phyloP scores from a whole-genome alignment of 2,797 vertebrate species.

The Paedocypris micromegethes region DNA sequence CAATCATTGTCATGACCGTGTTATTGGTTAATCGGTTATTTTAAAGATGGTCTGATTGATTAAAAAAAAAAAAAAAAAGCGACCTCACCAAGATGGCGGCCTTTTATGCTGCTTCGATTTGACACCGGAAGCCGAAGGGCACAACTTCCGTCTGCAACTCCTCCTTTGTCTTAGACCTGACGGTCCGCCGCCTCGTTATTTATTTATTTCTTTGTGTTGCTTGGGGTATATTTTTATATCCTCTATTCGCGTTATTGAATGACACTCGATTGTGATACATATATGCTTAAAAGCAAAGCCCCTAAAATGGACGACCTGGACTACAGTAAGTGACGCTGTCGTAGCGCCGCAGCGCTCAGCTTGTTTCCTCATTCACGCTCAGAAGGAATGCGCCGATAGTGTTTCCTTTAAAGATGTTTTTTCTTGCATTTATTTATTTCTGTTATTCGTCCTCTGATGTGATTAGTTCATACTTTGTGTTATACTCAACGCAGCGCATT shows the following conservation, averaged over 20 bases:
- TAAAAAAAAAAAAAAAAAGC: background rate
- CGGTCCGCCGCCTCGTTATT: slow-evolving; percentile 55
- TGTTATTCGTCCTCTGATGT: no score
- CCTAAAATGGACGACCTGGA: slow-evolving; percentile 83
- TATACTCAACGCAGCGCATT: background rate
- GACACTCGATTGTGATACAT: slow-evolving; percentile 80
- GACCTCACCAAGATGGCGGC: slow-evolving; percentile 50
- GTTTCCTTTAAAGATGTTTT: background rate
- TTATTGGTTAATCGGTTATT: no score
- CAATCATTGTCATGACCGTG: no score
- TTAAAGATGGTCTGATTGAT: background rate
- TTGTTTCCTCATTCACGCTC: background rate
- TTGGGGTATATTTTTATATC: slow-evolving; percentile 75
- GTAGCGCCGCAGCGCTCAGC: slow-evolving; percentile 21
- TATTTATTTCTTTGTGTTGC: slow-evolving; percentile 58
- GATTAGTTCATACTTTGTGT: no score
- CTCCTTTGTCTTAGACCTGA: slow-evolving; percentile 72
- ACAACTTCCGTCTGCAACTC: slow-evolving; percentile 64
- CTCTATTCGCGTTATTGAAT: slow-evolving; percentile 71
- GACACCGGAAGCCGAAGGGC: slow-evolving; percentile 14
- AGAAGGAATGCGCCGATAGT: background rate
- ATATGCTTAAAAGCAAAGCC: slow-evolving; percentile 83
- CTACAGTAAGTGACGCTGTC: slow-evolving; percentile 71
- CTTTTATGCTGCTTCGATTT: background rate
- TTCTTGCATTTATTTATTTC: background rate